Evolutionary conservation across 1,140 invertebrate species (phyloP).

Genomic region (Ostrea denselamellosa): DNA sequence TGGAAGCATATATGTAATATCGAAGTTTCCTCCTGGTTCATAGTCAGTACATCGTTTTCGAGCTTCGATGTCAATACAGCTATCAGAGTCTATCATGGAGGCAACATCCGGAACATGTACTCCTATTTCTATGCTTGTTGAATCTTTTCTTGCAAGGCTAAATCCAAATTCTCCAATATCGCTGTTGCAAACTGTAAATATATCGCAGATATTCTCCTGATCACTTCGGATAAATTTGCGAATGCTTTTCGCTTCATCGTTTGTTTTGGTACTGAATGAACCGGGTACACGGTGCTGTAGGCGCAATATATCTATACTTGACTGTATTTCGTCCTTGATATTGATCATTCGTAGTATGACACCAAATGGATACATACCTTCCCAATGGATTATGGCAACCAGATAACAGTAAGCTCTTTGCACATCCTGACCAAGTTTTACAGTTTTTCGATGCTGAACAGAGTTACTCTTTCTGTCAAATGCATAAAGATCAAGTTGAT

Average conservation of each 20-base stretch:
- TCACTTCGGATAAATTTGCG: not conserved
- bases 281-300: not conserved
- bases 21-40: not conserved
- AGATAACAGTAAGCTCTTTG: slow-evolving; percentile 41
- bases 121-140: slow-evolving; percentile 54
- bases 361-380: slow-evolving; percentile 12
- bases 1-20: slow-evolving; percentile 65
- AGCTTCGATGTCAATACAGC: slow-evolving; percentile 72
- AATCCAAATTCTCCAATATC: slow-evolving; percentile 89
- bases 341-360: not conserved
- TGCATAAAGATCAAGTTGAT: not conserved
- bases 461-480: not conserved
- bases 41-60: slow-evolving; percentile 53
- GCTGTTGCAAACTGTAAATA: not conserved
- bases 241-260: not conserved
- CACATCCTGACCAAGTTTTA: not conserved
- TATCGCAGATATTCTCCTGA: not conserved
- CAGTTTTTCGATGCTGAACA: slow-evolving; percentile 41
- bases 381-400: slow-evolving; percentile 46
- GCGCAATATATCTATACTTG: not conserved
- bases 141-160: slow-evolving; percentile 81
- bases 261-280: slow-evolving; percentile 30
- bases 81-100: slow-evolving; percentile 61
- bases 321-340: not conserved
- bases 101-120: slow-evolving; percentile 76